These are phyloP conservation scores for Hirtodrosophila histrioides DNA, from an alignment of 2,888 invertebrate species.

Conservation along the genomic window DNA sequence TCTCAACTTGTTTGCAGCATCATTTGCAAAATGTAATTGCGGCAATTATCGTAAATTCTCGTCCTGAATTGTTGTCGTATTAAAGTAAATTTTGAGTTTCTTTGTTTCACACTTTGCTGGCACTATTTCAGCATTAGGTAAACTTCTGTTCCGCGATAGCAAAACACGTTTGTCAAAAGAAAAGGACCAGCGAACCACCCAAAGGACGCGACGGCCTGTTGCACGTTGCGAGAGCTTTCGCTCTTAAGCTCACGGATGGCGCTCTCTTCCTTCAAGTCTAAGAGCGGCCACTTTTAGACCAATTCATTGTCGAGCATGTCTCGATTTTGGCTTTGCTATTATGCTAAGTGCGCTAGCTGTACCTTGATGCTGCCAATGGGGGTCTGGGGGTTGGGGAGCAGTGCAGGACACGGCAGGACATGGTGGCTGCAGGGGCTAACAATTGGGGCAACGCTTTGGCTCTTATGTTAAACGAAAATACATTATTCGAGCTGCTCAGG, in stretches of 20 bases:
- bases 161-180: slow-evolving; percentile 70
- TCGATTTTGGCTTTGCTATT: slow-evolving; percentile 46
- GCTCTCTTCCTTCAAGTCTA: slow-evolving; percentile 14
- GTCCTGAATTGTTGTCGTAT: slow-evolving; percentile 66
- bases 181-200: slow-evolving; percentile 9
- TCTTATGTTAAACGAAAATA: slow-evolving; percentile 70
- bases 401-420: background rate
- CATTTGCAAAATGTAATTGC: slow-evolving; percentile 76
- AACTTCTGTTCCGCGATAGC: slow-evolving; percentile 47
- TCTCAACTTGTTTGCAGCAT: slow-evolving; percentile 66
- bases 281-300: slow-evolving; percentile 62
- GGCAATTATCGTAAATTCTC: slow-evolving; percentile 77
- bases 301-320: slow-evolving; percentile 42
- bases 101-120: slow-evolving; percentile 52
- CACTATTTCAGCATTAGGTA: slow-evolving; percentile 61
- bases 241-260: slow-evolving; percentile 31
- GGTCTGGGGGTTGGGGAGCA: background rate
- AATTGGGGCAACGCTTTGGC: slow-evolving; percentile 26
- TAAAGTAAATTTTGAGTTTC: slow-evolving; percentile 68
- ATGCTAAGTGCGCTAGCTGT: slow-evolving; percentile 67
- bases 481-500: slow-evolving; percentile 59
- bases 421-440: background rate
- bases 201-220: slow-evolving; percentile 62
- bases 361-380: slow-evolving; percentile 62
- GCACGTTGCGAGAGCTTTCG: slow-evolving; percentile 52